These are phyloP conservation scores for Drosophila maculinotata DNA, from an alignment of 2,888 invertebrate genomes.

Conservation along the genomic window DNA sequence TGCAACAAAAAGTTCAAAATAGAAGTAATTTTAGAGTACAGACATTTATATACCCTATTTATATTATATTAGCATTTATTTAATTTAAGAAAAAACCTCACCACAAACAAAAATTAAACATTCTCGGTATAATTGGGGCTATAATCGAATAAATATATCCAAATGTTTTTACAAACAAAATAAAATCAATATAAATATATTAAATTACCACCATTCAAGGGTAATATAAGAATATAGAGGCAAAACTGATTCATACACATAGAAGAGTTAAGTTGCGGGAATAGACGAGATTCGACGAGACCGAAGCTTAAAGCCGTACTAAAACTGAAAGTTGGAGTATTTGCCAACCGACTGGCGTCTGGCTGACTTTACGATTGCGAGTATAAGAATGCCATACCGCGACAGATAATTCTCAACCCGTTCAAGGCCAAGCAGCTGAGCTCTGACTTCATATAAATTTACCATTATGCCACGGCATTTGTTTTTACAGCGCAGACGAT, in stretches of 20 bases:
- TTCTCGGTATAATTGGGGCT: no score
- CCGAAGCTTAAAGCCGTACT: conserved; percentile 41
- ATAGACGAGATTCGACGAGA: conserved; percentile 13
- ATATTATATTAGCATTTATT: no score
- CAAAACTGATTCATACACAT: conserved; percentile 15
- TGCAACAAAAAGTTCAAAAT: conserved; percentile 5
- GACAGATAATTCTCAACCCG: conserved; percentile 19
- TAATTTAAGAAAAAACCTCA: no score
- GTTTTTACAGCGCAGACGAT: conserved; percentile 60
- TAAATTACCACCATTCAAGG: no score
- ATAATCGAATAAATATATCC: no score
- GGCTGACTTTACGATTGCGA: conserved; percentile 41
- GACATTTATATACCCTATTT: background rate
- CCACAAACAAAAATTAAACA: no score
- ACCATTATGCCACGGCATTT: conserved; percentile 63
- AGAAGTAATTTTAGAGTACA: no score
- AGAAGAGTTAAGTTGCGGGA: conserved; percentile 14
- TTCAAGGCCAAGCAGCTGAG: conserved; percentile 12
- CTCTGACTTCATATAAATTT: conserved; percentile 52
- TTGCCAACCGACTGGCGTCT: conserved; percentile 47
- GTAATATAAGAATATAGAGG: no score
- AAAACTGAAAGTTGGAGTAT: conserved; percentile 63
- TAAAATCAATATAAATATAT: no score
- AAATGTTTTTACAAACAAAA: no score
- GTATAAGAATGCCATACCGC: conserved; percentile 57